These are phyloP conservation scores for Microctonus aethiopoides DNA, from an alignment of 2,888 invertebrate species.

Conservation along the genomic window DNA sequence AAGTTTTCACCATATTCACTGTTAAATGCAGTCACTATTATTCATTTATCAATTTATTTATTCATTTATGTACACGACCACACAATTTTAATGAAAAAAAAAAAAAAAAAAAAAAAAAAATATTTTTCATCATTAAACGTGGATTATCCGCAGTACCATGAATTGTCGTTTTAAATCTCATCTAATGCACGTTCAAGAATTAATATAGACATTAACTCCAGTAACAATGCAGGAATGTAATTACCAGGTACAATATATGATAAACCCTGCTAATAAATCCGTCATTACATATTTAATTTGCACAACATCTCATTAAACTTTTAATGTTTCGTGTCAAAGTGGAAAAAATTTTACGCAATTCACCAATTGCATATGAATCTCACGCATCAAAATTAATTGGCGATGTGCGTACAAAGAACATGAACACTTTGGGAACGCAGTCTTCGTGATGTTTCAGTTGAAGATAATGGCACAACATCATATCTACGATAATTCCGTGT, in stretches of 20 bases:
- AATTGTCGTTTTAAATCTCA: neutral
- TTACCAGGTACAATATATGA: constrained; percentile 9
- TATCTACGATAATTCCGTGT: constrained; percentile 39
- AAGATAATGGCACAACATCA: constrained; percentile 39
- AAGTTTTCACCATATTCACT: neutral
- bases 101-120: no score
- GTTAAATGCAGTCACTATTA: neutral
- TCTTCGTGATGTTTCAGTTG: constrained; percentile 34
- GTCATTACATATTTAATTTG: no score
- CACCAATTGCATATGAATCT: neutral
- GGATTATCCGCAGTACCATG: neutral
- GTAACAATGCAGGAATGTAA: constrained; percentile 1
- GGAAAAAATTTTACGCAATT: neutral
- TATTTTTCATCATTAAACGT: neutral
- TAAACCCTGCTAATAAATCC: neutral
- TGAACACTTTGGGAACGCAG: constrained; percentile 43
- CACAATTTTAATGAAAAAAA: no score
- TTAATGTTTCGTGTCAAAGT: no score
- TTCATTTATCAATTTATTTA: neutral
- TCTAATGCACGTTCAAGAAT: neutral
- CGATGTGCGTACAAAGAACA: constrained; percentile 40
- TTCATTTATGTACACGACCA: no score
- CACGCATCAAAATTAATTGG: constrained; percentile 29
- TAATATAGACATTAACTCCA: constrained; percentile 5
- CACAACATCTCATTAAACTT: no score